Percentiles rank a stretch among this genome's conserved stretches.
These are phyloP conservation scores for Hippocampus kuda DNA, from an alignment of 2,797 vertebrate genomes.

Conservation along the genomic window DNA sequence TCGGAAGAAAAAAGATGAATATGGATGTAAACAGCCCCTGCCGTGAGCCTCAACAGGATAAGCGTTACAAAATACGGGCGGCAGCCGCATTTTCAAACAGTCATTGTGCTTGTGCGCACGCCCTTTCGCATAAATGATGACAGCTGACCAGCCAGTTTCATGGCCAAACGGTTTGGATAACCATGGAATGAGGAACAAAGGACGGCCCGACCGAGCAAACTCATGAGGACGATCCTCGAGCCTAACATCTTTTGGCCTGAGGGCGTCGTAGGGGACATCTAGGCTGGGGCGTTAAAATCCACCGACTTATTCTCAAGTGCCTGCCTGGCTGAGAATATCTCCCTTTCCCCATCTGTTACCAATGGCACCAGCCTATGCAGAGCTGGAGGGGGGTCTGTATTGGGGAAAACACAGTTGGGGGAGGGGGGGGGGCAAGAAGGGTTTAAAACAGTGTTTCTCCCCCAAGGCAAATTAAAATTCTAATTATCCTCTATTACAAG, in stretches of 20 bases:
- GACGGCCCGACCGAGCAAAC: slow-evolving; percentile 19
- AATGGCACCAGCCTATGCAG: slow-evolving; percentile 27
- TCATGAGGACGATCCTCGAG: slow-evolving; percentile 36
- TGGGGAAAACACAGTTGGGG: slow-evolving; percentile 8
- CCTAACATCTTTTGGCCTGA: slow-evolving; percentile 36
- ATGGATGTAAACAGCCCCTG: background rate
- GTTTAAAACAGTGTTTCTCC: slow-evolving; percentile 38
- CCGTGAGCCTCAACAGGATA: background rate
- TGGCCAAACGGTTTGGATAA: slow-evolving; percentile 16
- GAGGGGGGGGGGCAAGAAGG: background rate
- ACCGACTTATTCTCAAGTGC: slow-evolving; percentile 37
- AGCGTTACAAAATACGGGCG: background rate
- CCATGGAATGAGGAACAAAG: slow-evolving; percentile 11
- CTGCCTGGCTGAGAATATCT: slow-evolving; percentile 53
- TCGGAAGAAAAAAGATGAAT: too few relatives aligned
- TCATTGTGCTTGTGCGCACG: background rate
- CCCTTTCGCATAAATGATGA: background rate
- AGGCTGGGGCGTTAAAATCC: slow-evolving; percentile 49
- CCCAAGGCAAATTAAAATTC: slow-evolving; percentile 49
- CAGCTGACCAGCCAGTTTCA: slow-evolving; percentile 30
- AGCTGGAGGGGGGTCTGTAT: slow-evolving; percentile 17
- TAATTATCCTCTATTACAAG: slow-evolving; percentile 64
- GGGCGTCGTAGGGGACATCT: slow-evolving; percentile 33
- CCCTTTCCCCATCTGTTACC: slow-evolving; percentile 58
- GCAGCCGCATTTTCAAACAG: background rate